phyloP scores from a whole-genome alignment of 2,797 vertebrate genomes.

The Argentina silus region DNA sequence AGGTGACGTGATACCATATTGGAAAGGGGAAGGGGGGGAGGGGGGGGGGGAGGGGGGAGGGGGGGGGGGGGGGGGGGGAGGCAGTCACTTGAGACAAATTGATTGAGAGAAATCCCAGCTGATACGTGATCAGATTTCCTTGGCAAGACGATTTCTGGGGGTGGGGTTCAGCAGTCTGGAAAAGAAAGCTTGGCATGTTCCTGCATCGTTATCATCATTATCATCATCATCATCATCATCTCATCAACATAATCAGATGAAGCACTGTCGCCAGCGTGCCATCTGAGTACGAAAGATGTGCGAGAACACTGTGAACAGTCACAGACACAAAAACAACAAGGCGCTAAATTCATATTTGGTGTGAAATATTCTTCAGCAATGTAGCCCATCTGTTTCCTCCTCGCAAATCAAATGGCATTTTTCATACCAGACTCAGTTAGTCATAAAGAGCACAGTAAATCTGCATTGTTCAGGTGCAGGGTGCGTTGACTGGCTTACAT shows the following conservation, averaged over 20 bases:
- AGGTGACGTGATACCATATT: not conserved
- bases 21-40: not conserved
- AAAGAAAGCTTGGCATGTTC: not conserved
- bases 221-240: not conserved
- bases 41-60: not conserved
- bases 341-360: slow-evolving; percentile 76
- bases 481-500: not conserved
- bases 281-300: slow-evolving; percentile 62
- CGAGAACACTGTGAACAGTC: slow-evolving; percentile 66
- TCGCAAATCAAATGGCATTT: slow-evolving; percentile 54
- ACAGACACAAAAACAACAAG: slow-evolving; percentile 66
- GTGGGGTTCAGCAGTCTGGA: not conserved
- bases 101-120: not conserved
- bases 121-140: slow-evolving; percentile 6
- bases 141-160: not conserved
- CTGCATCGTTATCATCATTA: not conserved
- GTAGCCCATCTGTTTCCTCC: slow-evolving; percentile 73
- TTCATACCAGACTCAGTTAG: slow-evolving; percentile 23
- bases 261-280: slow-evolving; percentile 30
- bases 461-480: slow-evolving; percentile 19
- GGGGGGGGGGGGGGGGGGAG: not conserved
- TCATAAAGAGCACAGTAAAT: slow-evolving; percentile 30
- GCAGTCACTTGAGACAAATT: not conserved
- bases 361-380: slow-evolving; percentile 68
- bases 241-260: too few relatives aligned